Evolutionary conservation across 2,113 vertebrate genomes (phyloP).

Genomic region (Zosterops borbonicus): DNA sequence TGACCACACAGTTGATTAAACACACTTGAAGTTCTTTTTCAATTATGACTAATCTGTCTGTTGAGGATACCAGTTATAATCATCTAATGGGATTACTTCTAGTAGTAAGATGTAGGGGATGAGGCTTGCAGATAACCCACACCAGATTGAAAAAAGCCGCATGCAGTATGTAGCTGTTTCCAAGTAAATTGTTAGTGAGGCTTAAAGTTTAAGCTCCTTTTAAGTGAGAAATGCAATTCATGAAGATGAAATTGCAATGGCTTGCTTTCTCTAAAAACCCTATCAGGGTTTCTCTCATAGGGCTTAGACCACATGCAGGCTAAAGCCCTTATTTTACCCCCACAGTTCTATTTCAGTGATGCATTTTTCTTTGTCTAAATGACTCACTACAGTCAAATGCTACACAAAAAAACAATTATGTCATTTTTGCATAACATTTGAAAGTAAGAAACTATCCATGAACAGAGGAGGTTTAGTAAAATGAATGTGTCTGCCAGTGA

Average conservation of each 20-base stretch:
- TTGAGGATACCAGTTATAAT: constrained; percentile 21
- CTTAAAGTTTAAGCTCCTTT: constrained; percentile 32
- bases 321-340: not conserved
- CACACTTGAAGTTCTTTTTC: not conserved
- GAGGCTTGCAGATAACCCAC: not conserved
- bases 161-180: not conserved
- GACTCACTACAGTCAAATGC: not conserved
- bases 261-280: not conserved
- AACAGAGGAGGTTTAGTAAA: not conserved
- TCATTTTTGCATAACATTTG: not conserved
- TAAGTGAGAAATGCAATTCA: not conserved
- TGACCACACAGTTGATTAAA: not conserved
- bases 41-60: not conserved
- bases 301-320: rapidly evolving
- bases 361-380: not conserved
- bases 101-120: not conserved
- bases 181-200: not conserved
- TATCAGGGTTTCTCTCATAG: not conserved
- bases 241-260: constrained; percentile 16
- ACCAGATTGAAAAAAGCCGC: not conserved
- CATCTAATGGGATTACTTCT: constrained; percentile 43
- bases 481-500: not conserved
- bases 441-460: not conserved
- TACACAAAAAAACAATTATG: not conserved
- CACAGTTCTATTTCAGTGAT: not conserved